These are phyloP conservation scores for Erethizon dorsatum DNA, from an alignment of 2,797 vertebrate genomes.

Conservation along the genomic window DNA sequence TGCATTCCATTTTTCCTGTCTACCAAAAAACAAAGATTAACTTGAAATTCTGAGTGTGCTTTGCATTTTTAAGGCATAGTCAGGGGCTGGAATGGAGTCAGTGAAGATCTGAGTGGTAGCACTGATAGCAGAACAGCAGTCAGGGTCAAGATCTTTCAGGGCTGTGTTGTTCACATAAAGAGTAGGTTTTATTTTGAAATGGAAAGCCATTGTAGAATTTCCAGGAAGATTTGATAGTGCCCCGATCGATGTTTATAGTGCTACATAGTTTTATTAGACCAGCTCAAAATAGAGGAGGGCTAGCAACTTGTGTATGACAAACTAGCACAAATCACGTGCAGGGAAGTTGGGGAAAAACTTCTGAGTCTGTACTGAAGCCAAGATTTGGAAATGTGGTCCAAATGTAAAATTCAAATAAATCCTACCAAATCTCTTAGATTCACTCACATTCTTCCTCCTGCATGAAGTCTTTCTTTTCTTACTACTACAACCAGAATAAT, in stretches of 20 bases:
- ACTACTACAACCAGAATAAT: neutral
- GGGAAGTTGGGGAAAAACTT: neutral
- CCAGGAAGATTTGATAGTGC: neutral
- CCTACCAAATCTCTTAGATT: neutral
- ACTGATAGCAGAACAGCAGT: neutral
- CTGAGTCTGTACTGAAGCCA: neutral
- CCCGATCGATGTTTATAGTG: neutral
- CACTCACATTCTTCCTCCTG: neutral
- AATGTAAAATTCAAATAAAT: slow-evolving; percentile 10
- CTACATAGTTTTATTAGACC: neutral
- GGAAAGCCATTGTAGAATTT: neutral
- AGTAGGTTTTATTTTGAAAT: neutral
- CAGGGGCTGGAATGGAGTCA: neutral
- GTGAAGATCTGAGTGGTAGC: neutral
- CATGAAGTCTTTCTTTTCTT: neutral
- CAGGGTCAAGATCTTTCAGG: neutral
- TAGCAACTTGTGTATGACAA: neutral
- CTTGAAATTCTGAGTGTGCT: neutral
- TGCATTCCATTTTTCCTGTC: neutral
- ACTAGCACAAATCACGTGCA: neutral
- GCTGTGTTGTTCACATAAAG: neutral
- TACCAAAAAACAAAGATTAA: neutral
- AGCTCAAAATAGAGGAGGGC: neutral
- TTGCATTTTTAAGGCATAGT: neutral
- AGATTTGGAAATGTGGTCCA: neutral